Percentiles rank a stretch among this genome's conserved stretches.
Conservation (phyloP, 2,888 invertebrate genomes). For the Brachyopa scutellaris region DNA sequence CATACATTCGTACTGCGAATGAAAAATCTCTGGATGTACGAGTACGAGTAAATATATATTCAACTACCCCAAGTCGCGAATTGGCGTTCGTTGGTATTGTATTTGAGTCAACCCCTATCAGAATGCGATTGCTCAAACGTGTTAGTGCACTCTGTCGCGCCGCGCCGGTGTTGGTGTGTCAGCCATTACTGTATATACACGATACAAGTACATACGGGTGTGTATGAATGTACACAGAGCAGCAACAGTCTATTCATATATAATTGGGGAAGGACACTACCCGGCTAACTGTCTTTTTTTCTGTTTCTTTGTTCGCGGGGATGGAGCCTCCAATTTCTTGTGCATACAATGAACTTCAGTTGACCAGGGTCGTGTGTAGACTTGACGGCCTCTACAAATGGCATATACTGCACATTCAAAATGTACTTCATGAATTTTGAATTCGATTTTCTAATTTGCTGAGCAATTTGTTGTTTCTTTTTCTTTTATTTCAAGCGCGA, state of each 20-base stretch:
- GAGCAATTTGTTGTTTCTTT: conserved; percentile 62
- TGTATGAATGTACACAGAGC: conserved; percentile 56
- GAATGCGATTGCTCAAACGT: background rate
- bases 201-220: too few species aligned
- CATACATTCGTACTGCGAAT: conserved; percentile 51
- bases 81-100: conserved; percentile 20
- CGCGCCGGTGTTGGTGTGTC: conserved; percentile 28
- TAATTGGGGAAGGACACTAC: conserved; percentile 69
- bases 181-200: conserved; percentile 60
- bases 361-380: conserved; percentile 72
- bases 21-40: conserved; percentile 35
- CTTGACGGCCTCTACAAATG: conserved; percentile 65
- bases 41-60: background rate
- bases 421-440: conserved; percentile 70
- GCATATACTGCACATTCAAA: conserved; percentile 70
- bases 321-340: conserved; percentile 65
- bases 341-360: conserved; percentile 72
- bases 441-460: conserved; percentile 69
- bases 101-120: conserved; percentile 49
- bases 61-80: conserved; percentile 57
- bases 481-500: too few species aligned
- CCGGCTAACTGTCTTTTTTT: conserved; percentile 52
- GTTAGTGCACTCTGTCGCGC: background rate
- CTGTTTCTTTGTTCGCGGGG: background rate
- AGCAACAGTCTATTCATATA: conserved; percentile 71